Base-by-base conservation (phyloP, 2,113 vertebrate genomes). In the Leptobrachium ailaonicum region DNA sequence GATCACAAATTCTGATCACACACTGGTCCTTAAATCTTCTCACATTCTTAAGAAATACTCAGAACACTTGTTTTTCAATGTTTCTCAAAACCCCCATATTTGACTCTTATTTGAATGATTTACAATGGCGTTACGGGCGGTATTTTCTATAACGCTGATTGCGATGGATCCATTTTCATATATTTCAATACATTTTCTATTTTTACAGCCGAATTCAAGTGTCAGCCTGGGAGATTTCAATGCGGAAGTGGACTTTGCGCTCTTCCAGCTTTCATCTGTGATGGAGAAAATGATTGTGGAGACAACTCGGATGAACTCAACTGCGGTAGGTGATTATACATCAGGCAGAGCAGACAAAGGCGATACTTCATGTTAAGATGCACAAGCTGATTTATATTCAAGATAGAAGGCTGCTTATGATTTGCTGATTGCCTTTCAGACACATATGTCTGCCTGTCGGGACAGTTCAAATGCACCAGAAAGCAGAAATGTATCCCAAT, bases 291-390 rank as follows among this genome's bases (percentile, higher is more conserved):
- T 2, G 98, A 99, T 68, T 99, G 98, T 83, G 98, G 98, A 7
- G 97, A 99, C 89, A 98, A 98, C 85, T 99, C 98, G 1, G 98
- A 99, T 78, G 98, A 99, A 79, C 91, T 97, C 41, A 98, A 99
- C 89, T 99, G 98, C 73, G 96, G 97, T 99, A 85, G 83, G 94
- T 85, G 76, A 42, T 82, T 71, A 41, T n/a, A 32, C 41, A 0
- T 1, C 1, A 13, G 9, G 13, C 2, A 20, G 43, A 73, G 66
- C 66, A 64, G 11, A 2, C 2, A 10, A 42, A 44, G 20, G 1
- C 50, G 0, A 66, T 78, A 58, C 43, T 78, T 75, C 72, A 45
- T 32, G 41, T 50, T 44, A 64, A 71, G 70, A 71, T 75, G 4
- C 41, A 11, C 45, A 2, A 1, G 11, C 1, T 9, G 0, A 63